Conservation (phyloP, 92 coral and sea anemone species). For the Palythoa grandis region DNA sequence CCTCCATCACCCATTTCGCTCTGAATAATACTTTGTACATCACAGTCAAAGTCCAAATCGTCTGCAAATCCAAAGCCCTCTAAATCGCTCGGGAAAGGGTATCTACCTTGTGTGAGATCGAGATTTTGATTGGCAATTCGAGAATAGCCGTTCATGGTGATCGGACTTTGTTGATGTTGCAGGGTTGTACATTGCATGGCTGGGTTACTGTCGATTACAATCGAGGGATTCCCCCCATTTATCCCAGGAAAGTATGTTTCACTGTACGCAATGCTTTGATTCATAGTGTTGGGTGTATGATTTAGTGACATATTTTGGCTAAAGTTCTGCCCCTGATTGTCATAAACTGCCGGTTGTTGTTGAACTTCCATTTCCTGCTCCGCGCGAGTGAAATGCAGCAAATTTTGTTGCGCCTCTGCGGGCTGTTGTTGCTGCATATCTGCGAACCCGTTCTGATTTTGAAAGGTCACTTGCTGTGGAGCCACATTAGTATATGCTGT, state of each 20-base stretch:
- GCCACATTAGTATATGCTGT: constrained; percentile 51
- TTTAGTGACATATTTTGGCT: constrained; percentile 38
- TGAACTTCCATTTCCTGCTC: constrained; percentile 64
- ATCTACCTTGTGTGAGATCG: constrained; percentile 32
- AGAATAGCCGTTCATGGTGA: constrained; percentile 21
- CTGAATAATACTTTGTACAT: constrained; percentile 85
- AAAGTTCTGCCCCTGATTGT: constrained; percentile 34
- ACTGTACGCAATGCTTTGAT: constrained; percentile 4
- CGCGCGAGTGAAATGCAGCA: constrained; percentile 36
- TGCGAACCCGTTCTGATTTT: constrained; percentile 57
- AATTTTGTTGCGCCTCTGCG: constrained; percentile 30
- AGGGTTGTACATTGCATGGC: constrained; percentile 22
- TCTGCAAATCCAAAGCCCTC: constrained; percentile 76
- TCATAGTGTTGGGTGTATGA: constrained; percentile 32
- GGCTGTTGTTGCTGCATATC: constrained; percentile 57
- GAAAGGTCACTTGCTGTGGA: constrained; percentile 46
- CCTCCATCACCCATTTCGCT: constrained; percentile 96
- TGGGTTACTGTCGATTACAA: constrained; percentile 34
- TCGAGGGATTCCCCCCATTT: constrained; percentile 46
- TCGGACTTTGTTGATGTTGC: constrained; percentile 28
- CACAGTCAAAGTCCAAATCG: constrained; percentile 84
- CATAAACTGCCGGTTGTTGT: constrained; percentile 53
- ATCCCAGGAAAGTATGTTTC: constrained; percentile 26
- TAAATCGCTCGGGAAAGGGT: constrained; percentile 86
- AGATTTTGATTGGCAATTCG: constrained; percentile 36